Evolutionary conservation across 2,888 invertebrate genomes (phyloP).

Genomic region (Synergus laeviventris): DNA sequence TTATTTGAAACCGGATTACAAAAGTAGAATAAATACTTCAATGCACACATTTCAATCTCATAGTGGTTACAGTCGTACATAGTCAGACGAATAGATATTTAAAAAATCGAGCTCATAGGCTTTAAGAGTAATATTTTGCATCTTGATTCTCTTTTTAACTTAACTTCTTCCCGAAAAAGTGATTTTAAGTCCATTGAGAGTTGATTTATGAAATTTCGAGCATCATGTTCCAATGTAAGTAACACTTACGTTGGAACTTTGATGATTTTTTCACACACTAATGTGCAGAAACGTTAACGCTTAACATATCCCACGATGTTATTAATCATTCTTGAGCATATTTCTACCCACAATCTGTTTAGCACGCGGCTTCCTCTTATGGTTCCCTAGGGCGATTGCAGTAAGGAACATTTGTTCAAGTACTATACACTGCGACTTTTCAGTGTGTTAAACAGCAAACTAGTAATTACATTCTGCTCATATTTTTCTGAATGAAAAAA

Average conservation of each 20-base stretch:
- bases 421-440: background rate
- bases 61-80: background rate
- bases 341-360: constrained; percentile 12
- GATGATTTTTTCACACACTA: constrained; percentile 59
- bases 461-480: background rate
- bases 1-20: background rate
- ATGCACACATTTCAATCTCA: background rate
- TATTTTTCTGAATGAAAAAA: background rate
- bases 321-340: constrained; percentile 56
- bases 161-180: background rate
- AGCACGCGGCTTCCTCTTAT: constrained; percentile 2
- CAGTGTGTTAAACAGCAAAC: background rate
- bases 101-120: background rate
- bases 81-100: background rate
- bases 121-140: background rate
- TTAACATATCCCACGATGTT: constrained; percentile 62
- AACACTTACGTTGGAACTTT: no score
- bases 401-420: constrained; percentile 5
- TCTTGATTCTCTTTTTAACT: background rate
- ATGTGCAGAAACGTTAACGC: constrained; percentile 62
- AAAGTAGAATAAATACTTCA: background rate
- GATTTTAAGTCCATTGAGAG: background rate
- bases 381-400: constrained; percentile 9
- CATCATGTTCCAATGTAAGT: constrained; percentile 47
- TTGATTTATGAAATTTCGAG: background rate